Percentiles rank a stretch among this genome's conserved stretches.
These are phyloP conservation scores for Neotoma lepida DNA, from an alignment of 2,113 vertebrate genomes.

Conservation along the genomic window DNA sequence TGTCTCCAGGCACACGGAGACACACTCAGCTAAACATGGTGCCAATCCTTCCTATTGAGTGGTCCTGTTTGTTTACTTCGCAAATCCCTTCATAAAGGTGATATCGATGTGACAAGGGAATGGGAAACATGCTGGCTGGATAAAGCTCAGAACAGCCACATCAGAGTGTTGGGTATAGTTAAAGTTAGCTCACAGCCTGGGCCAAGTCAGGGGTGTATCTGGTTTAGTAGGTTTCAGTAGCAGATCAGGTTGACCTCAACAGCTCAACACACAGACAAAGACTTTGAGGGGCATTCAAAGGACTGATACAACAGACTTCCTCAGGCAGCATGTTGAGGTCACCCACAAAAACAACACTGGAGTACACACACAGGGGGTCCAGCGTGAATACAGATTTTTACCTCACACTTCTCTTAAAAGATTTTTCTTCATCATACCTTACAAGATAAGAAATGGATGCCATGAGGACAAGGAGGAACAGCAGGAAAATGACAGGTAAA, in stretches of 20 bases:
- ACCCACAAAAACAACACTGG: conserved; percentile 74
- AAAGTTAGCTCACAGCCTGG: conserved; percentile 81
- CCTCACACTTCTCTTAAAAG: conserved; percentile 93
- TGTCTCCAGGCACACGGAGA: conserved; percentile 5
- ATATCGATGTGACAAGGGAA: conserved; percentile 69
- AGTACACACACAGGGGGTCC: conserved; percentile 67
- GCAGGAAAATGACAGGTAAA: conserved; percentile 21
- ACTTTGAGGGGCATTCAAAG: conserved; percentile 28
- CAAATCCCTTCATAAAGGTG: conserved; percentile 69
- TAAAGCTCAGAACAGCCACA: conserved; percentile 77
- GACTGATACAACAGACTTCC: conserved; percentile 54
- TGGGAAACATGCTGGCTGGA: conserved; percentile 80
- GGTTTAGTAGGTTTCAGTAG: conserved; percentile 75
- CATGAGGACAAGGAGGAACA: conserved; percentile 74
- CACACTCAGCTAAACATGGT: neutral
- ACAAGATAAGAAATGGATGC: conserved; percentile 82
- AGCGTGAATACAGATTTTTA: conserved; percentile 86
- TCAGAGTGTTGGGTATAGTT: conserved; percentile 59
- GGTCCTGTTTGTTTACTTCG: conserved; percentile 33
- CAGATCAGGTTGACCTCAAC: conserved; percentile 85
- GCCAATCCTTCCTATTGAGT: neutral
- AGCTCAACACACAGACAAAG: conserved; percentile 83
- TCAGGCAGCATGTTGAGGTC: conserved; percentile 85
- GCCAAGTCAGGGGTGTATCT: conserved; percentile 76
- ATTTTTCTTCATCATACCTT: conserved; percentile 95